Evolutionary conservation across 1,140 invertebrate genomes (phyloP).

Genomic region (Steinernema khuongi): DNA sequence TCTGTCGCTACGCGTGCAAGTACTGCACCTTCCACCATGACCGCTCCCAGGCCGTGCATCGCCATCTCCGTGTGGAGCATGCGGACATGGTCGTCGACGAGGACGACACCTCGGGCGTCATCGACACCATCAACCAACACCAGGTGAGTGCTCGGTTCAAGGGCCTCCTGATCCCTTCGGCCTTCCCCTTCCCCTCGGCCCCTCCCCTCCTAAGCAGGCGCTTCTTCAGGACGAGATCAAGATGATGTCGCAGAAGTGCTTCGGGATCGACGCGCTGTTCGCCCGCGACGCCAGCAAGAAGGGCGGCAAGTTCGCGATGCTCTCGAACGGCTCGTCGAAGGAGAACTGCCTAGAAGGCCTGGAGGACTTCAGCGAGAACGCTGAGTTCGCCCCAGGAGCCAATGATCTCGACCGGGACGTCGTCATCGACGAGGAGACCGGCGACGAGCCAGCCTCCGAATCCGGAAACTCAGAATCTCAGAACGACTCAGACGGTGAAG

Average conservation of each 20-base stretch:
- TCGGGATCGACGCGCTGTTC: slow-evolving; percentile 50
- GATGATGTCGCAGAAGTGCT: slow-evolving; percentile 51
- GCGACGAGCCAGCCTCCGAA: slow-evolving; percentile 1
- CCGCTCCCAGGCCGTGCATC: slow-evolving; percentile 47
- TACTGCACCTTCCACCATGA: slow-evolving; percentile 53
- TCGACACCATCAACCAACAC: slow-evolving; percentile 38
- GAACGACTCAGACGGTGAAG: not conserved
- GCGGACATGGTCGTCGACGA: slow-evolving; percentile 38
- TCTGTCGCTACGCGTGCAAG: slow-evolving; percentile 50
- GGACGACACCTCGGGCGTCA: slow-evolving; percentile 36
- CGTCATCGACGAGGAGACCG: slow-evolving; percentile 1
- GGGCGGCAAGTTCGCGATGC: slow-evolving; percentile 22
- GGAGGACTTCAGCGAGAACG: not conserved
- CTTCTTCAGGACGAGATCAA: slow-evolving; percentile 53
- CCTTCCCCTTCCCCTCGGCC: too few relatives aligned
- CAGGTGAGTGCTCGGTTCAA: too few relatives aligned
- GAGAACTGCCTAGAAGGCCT: not conserved
- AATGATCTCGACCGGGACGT: slow-evolving; percentile 5
- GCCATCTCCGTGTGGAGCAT: slow-evolving; percentile 52
- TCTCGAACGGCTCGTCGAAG: not conserved
- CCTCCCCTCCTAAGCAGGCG: too few relatives aligned
- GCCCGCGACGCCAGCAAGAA: slow-evolving; percentile 37
- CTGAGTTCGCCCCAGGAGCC: not conserved
- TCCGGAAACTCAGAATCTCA: slow-evolving; percentile 2
- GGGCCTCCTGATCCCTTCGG: too few relatives aligned